phyloP scores from a whole-genome alignment of 2,797 vertebrate genomes.

The Ptychadena robeensis region DNA sequence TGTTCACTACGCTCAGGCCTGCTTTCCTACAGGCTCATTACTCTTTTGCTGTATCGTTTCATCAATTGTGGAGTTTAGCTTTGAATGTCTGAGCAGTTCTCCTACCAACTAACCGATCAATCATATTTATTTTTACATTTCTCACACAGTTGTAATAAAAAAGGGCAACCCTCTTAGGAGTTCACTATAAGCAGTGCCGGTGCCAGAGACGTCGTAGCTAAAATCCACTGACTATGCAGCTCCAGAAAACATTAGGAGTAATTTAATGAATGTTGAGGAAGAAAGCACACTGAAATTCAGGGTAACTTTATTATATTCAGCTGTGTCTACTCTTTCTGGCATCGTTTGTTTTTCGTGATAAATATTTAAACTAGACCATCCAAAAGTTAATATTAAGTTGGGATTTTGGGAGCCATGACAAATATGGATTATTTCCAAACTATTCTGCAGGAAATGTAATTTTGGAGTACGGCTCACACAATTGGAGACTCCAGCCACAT shows the following conservation, averaged over 20 bases:
- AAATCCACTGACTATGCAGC: slow-evolving; percentile 1
- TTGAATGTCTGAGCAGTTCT: no score
- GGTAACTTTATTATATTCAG: slow-evolving; percentile 39
- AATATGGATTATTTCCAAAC: slow-evolving; percentile 56
- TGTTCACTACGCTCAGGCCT: no score
- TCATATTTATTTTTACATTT: no score
- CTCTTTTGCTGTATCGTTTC: no score
- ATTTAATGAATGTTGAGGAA: slow-evolving; percentile 22
- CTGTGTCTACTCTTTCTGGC: slow-evolving; percentile 14
- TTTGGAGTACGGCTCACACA: slow-evolving; percentile 39
- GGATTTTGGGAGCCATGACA: slow-evolving; percentile 59
- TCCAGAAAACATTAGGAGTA: slow-evolving; percentile 24
- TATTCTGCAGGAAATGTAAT: slow-evolving; percentile 55
- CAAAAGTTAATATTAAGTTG: slow-evolving; percentile 58
- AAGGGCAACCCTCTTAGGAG: background rate
- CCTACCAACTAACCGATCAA: no score
- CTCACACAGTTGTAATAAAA: background rate
- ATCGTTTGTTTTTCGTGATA: slow-evolving; percentile 57
- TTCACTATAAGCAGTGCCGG: background rate
- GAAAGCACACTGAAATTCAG: background rate
- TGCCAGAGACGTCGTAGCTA: background rate
- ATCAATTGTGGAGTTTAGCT: no score
- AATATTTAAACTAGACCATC: slow-evolving; percentile 57
- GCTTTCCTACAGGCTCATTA: no score
- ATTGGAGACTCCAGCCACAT: slow-evolving; percentile 44